A percentile compares a stretch with the other conserved stretches of the same genome.
Conservation (phyloP, 1,140 invertebrate species). For the Halesus radiatus region DNA sequence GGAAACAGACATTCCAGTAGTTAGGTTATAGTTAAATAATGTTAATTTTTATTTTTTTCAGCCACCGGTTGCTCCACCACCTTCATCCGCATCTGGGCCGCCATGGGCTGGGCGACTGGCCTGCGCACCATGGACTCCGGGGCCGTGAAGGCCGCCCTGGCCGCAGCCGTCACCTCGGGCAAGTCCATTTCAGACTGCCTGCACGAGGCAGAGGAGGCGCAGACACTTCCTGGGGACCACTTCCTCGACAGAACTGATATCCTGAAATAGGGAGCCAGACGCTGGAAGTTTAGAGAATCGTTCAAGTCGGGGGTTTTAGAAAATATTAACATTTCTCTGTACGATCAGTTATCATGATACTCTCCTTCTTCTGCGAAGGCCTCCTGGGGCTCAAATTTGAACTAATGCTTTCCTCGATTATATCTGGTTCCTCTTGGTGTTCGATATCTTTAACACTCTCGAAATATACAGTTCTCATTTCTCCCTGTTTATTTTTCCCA, state of each 20-base stretch:
- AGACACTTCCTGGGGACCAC: slow-evolving; percentile 66
- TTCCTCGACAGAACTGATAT: slow-evolving; percentile 62
- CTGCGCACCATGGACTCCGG: slow-evolving; percentile 75
- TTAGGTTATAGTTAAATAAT: no score
- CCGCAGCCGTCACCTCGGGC: slow-evolving; percentile 68
- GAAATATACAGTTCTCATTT: no score
- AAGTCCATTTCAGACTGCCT: slow-evolving; percentile 71
- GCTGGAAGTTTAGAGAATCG: background rate
- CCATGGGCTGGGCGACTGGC: slow-evolving; percentile 73
- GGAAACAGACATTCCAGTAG: no score
- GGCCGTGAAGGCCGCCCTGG: slow-evolving; percentile 74
- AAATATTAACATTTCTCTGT: no score
- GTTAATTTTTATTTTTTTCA: slow-evolving; percentile 54
- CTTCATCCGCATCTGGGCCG: slow-evolving; percentile 77
- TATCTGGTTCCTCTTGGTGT: no score
- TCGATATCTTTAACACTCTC: no score
- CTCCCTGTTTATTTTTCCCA: no score
- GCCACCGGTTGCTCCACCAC: slow-evolving; percentile 73
- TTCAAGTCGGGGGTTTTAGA: background rate
- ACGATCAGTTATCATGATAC: background rate
- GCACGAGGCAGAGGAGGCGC: slow-evolving; percentile 64
- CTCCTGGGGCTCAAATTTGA: background rate
- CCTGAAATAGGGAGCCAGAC: background rate
- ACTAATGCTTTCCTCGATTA: no score
- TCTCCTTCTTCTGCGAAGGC: background rate